Evolutionary conservation across 2,888 invertebrate genomes (phyloP), one percentile per base, ranked within the genome.

Genomic region (Oxystoma pomonae): DNA sequence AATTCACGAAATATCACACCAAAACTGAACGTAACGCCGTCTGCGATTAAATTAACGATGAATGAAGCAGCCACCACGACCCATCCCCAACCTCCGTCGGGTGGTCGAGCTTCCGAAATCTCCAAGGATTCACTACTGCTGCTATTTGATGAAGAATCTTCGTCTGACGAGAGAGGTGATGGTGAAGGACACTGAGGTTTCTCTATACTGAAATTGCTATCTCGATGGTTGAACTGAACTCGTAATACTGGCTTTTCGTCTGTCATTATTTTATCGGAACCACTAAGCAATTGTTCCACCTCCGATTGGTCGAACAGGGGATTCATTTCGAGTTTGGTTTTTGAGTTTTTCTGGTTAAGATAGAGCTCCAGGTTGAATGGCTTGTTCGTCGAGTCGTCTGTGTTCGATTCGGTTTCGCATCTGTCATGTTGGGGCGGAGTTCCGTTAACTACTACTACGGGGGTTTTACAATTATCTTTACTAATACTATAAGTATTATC

Each of bases 21-120:
- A 79, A 96, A 96, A 68, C 92, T 92, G 81, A 95, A 94, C 0
- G 94, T 94, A 69, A 95, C 89, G 1, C 96, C 96, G 78, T 96
- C 96, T 52, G 94, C 94, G 72, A 96, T 93, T 67, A 94, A 84
- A 77, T 94, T 94, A 67, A 94, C 90, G 81, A 94, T 85, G 78
- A 96, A 96, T 0, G 94, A 90, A 20, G 93, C 93, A 65, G 90
- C 87, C 0, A 96, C 95, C 59, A 96, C 87, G 22, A 96, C 90
- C 96, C 96, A 96, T 2, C 95, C 95, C 90, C 91, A 95, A 16
- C 95, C 94, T 9, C 94, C 94, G 78, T 95, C 94, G 1, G 93
- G 94, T 0, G 91, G 89, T 18, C 87, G 81, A 0, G 88, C 86
- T 76, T 90, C 90, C 5, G 88, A 83, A 58, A 86, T 84, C 12